Conservation (phyloP, 2,113 vertebrate genomes). For the Neofelis nebulosa region DNA sequence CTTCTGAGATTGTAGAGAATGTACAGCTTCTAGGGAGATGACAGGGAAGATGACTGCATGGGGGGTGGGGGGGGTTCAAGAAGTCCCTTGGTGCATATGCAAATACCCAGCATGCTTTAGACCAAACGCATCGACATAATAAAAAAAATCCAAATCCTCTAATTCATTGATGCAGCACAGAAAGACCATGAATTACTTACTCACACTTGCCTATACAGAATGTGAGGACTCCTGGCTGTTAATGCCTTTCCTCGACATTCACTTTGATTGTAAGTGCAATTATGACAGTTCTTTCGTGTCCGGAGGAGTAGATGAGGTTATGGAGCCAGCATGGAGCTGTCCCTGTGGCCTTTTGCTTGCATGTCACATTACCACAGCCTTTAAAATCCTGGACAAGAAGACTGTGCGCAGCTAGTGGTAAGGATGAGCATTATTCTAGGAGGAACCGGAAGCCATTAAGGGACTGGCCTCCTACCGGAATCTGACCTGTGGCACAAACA, state of each 20-base stretch:
- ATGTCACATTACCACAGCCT: background rate
- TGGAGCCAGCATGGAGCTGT: background rate
- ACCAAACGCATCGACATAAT: background rate
- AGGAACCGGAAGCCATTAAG: slow-evolving; percentile 51
- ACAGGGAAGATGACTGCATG: background rate
- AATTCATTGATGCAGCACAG: background rate
- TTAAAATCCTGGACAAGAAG: background rate
- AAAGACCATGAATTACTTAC: background rate
- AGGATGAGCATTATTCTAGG: background rate
- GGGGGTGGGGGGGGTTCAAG: background rate
- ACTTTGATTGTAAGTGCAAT: background rate
- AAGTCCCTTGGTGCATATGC: background rate
- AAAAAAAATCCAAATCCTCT: background rate
- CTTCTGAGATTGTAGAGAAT: background rate
- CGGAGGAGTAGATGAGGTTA: background rate
- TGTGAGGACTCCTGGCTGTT: background rate
- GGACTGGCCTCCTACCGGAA: background rate
- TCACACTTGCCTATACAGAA: background rate
- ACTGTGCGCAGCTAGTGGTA: background rate
- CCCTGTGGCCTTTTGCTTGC: background rate
- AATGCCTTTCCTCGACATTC: background rate
- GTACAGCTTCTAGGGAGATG: background rate
- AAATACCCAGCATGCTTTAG: background rate
- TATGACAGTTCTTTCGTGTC: background rate
- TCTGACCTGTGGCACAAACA: slow-evolving; percentile 39